A percentile compares a stretch with the other conserved stretches of the same genome.
These are phyloP conservation scores for Lithobates pipiens DNA, from an alignment of 2,797 vertebrate genomes.

Conservation along the genomic window DNA sequence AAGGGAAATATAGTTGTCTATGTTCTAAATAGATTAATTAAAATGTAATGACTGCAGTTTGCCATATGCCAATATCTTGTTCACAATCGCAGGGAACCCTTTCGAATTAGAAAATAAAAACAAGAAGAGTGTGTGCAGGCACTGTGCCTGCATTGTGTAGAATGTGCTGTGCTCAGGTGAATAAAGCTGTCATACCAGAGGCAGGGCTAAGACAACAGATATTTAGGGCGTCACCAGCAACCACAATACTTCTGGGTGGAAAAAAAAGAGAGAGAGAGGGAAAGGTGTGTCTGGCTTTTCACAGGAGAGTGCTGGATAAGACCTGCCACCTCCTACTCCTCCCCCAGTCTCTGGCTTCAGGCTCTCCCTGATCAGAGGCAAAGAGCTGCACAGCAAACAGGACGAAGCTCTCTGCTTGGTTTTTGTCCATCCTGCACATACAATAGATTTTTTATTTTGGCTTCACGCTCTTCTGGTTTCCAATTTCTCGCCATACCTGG, in stretches of 20 bases:
- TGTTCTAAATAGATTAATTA: too few relatives aligned
- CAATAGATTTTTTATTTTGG: neutral
- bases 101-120: neutral
- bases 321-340: slow-evolving; percentile 58
- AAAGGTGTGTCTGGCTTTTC: slow-evolving; percentile 54
- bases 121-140: neutral
- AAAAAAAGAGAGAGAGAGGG: slow-evolving; percentile 42
- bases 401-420: slow-evolving; percentile 40
- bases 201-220: slow-evolving; percentile 26
- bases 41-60: too few relatives aligned
- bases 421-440: neutral
- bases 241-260: slow-evolving; percentile 41
- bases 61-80: too few relatives aligned
- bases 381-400: slow-evolving; percentile 54
- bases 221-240: slow-evolving; percentile 50
- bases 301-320: slow-evolving; percentile 52
- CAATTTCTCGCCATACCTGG: slow-evolving; percentile 6
- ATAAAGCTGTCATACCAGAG: slow-evolving; percentile 39
- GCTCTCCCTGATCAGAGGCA: slow-evolving; percentile 39
- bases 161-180: slow-evolving; percentile 26
- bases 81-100: neutral
- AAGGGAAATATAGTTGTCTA: too few relatives aligned
- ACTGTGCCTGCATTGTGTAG: neutral
- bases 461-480: slow-evolving; percentile 3
- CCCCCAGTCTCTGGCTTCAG: slow-evolving; percentile 43